These are phyloP conservation scores for Otolemur garnettii DNA, from an alignment of 2,113 vertebrate species.

Conservation along the genomic window DNA sequence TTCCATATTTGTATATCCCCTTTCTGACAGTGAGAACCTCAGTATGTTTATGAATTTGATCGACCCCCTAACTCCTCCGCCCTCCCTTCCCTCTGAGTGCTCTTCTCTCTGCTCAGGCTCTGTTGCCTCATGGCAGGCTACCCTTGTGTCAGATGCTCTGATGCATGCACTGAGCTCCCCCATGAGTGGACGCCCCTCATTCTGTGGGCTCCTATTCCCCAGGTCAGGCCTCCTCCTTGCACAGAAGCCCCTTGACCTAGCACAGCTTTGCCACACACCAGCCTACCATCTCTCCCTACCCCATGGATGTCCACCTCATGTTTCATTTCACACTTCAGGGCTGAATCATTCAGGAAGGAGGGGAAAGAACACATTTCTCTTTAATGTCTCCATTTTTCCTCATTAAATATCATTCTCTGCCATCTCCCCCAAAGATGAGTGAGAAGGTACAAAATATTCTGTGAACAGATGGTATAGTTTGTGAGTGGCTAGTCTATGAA, in stretches of 20 bases:
- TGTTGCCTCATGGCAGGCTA: background rate
- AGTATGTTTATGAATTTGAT: background rate
- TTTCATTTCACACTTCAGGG: background rate
- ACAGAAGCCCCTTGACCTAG: background rate
- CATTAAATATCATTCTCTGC: background rate
- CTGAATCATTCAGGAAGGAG: background rate
- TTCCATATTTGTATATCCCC: background rate
- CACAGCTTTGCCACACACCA: background rate
- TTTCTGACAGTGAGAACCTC: background rate
- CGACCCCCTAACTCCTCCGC: too few relatives aligned
- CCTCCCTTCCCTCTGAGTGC: background rate
- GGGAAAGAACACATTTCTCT: background rate
- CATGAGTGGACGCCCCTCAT: accelerated
- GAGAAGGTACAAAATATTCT: background rate
- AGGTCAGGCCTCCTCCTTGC: background rate
- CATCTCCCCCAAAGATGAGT: background rate
- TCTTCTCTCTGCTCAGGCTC: background rate
- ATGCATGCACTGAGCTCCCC: accelerated
- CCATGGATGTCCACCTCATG: accelerated
- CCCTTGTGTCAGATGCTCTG: background rate
- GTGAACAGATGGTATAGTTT: slow-evolving; percentile 50
- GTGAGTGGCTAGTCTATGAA: slow-evolving; percentile 39
- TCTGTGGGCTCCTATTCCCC: background rate
- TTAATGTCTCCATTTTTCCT: background rate
- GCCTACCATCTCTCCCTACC: background rate